phyloP scores from a whole-genome alignment of 2,113 vertebrate genomes.

The Eudorcas thomsonii region DNA sequence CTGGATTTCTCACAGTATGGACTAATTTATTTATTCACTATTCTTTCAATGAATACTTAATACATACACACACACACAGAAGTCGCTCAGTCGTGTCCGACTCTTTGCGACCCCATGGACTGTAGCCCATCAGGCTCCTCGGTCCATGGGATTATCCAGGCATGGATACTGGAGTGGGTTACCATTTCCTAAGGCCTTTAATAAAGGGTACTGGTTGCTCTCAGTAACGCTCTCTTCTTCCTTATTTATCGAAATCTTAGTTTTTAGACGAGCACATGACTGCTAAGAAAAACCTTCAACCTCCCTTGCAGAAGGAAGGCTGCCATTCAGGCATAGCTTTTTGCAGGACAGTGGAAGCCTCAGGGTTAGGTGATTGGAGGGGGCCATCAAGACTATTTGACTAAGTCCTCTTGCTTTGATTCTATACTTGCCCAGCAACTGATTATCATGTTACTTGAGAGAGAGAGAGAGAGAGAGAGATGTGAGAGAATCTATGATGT shows the following conservation, averaged over 20 bases:
- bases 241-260: not conserved
- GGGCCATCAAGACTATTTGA: not conserved
- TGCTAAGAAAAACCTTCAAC: not conserved
- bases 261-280: not conserved
- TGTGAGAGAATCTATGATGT: not conserved
- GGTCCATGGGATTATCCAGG: too few species aligned
- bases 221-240: not conserved
- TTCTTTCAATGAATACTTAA: not conserved
- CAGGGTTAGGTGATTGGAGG: not conserved
- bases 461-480: not conserved
- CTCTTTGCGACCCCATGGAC: too few species aligned
- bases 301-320: not conserved
- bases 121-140: too few species aligned
- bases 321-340: not conserved
- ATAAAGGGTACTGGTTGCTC: not conserved
- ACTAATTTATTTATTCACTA: not conserved
- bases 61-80: too few species aligned
- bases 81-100: too few species aligned
- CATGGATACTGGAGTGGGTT: too few species aligned
- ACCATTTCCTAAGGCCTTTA: not conserved
- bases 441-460: not conserved
- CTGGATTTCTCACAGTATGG: not conserved
- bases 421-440: not conserved
- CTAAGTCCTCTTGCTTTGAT: slow-evolving; percentile 22
- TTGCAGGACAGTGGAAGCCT: not conserved